Base-by-base conservation (phyloP, 1,140 invertebrate species). In the Phthorimaea operculella region DNA sequence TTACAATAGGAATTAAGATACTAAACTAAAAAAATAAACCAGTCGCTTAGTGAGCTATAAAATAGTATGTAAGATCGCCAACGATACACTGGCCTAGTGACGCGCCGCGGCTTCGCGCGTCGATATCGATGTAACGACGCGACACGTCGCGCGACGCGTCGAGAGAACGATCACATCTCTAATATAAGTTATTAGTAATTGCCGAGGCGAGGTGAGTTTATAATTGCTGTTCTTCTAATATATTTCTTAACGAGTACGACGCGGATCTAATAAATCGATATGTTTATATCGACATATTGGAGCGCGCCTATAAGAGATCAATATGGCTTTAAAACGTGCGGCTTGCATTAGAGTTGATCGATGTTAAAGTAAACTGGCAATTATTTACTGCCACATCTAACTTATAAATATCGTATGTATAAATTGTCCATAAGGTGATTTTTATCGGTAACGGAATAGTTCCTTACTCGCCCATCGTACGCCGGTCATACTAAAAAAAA, bases 41-140 rank as follows among this genome's bases (percentile, higher is more conserved):
- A 83, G 79, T 83, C 81, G 76, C 79, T 84, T 79, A 83, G 75
- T 75, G 71, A 80, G 69, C 75, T 79, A 79, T 72, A 76, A 74
- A 68, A 76, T 81, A 81, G 69, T 76, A 72, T 69, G 64, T 71
- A 75, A 78, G 70, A 73, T 81, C 68, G 82, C 82, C 82, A 77
- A 83, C 79, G 68, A 76, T 76, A 77, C 72, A 84, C 79, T 85
- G 82, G 82, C 82, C 81, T 74, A 71, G 62, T 44, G 60, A 28
- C 50, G 54, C 68, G 66, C 64, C 59, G 60, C 59, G 50, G 66
- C 58, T 61, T 58, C 52, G 57, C 8, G 45, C 42, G 51, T 51
- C 50, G 56, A 52, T 54, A 62, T 60, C 64, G 64, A 66, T 64
- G 63, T 64, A 60, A 59, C 53, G 58, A 28, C 21, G 21, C 21